A percentile compares a stretch with the other conserved stretches of the same genome.
phyloP scores from a whole-genome alignment of 37 sponge, comb jelly and placozoan species.

The Haliclona indistincta region DNA sequence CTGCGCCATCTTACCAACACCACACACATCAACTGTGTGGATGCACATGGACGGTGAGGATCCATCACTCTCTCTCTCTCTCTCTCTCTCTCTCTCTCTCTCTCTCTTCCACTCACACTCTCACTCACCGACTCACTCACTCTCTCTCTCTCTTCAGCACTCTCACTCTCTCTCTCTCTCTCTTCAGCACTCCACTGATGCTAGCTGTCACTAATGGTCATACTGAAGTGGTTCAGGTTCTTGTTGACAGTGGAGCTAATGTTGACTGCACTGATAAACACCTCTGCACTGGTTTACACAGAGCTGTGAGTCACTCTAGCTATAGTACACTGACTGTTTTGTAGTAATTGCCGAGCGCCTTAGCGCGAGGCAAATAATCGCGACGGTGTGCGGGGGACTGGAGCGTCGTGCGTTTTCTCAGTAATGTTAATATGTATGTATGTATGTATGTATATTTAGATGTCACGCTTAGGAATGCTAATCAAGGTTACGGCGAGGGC shows the following conservation, averaged over 20 bases:
- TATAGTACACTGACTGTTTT: not conserved
- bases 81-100: constrained; percentile 14
- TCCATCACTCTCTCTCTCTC: constrained; percentile 11
- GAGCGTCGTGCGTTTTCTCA: not conserved
- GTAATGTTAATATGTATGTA: not conserved
- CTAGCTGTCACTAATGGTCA: constrained; percentile 83
- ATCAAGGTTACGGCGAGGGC: too few relatives aligned
- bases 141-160: constrained; percentile 33
- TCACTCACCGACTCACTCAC: not conserved
- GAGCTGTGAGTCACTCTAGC: constrained; percentile 70
- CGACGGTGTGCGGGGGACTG: not conserved
- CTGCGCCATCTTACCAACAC: constrained; percentile 52
- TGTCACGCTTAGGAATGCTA: too few relatives aligned
- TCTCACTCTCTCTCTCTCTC: too few relatives aligned
- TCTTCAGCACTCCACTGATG: constrained; percentile 92
- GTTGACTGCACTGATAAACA: constrained; percentile 74
- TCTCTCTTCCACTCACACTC: constrained; percentile 17
- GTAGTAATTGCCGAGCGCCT: too few relatives aligned
- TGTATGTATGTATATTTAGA: too few relatives aligned
- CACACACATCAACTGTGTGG: constrained; percentile 63
- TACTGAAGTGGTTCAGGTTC: constrained; percentile 51
- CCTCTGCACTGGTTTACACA: constrained; percentile 72
- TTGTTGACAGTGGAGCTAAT: constrained; percentile 69
- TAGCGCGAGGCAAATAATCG: not conserved
- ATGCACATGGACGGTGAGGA: constrained; percentile 51